A percentile compares a stretch with the other conserved stretches of the same genome.
Conservation (phyloP, 2,113 vertebrate genomes). For the Dryoscopus gambensis region DNA sequence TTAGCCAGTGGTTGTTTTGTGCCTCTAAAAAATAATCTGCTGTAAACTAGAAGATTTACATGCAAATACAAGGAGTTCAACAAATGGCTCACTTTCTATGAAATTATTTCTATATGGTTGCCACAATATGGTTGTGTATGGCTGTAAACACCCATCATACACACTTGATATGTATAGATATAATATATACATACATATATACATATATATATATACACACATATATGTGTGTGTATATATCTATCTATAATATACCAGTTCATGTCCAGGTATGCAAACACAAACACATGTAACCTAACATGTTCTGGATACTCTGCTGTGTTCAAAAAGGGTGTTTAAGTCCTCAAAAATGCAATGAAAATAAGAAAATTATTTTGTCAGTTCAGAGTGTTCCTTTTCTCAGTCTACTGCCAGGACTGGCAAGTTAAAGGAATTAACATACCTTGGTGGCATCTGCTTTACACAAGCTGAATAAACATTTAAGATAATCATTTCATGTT, state of each 20-base stretch:
- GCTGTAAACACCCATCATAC: not conserved
- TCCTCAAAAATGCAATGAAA: not conserved
- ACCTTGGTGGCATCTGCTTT: not conserved
- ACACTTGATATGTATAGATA: too few relatives aligned
- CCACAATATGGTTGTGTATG: not conserved
- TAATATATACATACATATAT: not conserved
- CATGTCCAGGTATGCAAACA: not conserved
- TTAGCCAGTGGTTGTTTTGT: not conserved
- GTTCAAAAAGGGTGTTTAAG: not conserved
- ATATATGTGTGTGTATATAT: not conserved
- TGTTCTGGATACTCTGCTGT: not conserved
- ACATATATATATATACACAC: not conserved
- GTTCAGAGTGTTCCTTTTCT: not conserved
- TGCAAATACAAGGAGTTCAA: not conserved
- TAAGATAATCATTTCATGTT: not conserved
- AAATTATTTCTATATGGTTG: not conserved
- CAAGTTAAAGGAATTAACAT: not conserved
- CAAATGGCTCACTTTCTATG: not conserved
- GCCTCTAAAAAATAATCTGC: not conserved
- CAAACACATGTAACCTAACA: not conserved
- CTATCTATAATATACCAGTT: not conserved
- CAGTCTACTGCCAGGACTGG: not conserved
- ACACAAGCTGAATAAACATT: not conserved
- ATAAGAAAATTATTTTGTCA: not conserved
- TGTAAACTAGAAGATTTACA: not conserved